phyloP scores from a whole-genome alignment of 2,888 invertebrate genomes.

The Cephalotes varians region DNA sequence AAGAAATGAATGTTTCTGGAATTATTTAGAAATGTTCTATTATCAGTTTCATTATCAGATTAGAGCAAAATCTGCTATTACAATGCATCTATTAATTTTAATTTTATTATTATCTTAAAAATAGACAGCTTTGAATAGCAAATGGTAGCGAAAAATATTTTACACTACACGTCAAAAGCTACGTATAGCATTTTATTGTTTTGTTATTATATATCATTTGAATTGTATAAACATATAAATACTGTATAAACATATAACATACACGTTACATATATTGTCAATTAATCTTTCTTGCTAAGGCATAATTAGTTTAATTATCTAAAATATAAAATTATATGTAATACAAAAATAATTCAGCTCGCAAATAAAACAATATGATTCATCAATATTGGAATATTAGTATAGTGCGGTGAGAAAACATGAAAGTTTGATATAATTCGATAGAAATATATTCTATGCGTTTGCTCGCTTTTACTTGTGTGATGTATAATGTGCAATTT shows the following conservation, averaged over 20 bases:
- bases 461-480: slow-evolving; percentile 14
- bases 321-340: neutral
- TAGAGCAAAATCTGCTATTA: neutral
- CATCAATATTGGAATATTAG: neutral
- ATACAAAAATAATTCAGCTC: neutral
- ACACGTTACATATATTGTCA: neutral
- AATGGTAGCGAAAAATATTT: slow-evolving; percentile 20
- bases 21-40: neutral
- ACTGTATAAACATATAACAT: neutral
- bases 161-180: neutral
- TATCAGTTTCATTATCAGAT: neutral
- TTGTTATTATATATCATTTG: neutral
- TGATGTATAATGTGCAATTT: slow-evolving; percentile 33
- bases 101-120: slow-evolving; percentile 3
- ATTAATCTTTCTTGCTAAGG: neutral
- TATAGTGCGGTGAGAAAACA: neutral
- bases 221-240: neutral
- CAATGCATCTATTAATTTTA: slow-evolving; percentile 12
- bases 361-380: neutral
- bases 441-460: neutral
- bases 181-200: neutral
- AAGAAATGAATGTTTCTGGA: neutral
- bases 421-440: slow-evolving; percentile 17
- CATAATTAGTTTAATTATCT: neutral
- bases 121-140: neutral